Evolutionary conservation across 2,888 invertebrate species (phyloP), one percentile per base, ranked within the genome.

Genomic region (Crepidodera aurea): DNA sequence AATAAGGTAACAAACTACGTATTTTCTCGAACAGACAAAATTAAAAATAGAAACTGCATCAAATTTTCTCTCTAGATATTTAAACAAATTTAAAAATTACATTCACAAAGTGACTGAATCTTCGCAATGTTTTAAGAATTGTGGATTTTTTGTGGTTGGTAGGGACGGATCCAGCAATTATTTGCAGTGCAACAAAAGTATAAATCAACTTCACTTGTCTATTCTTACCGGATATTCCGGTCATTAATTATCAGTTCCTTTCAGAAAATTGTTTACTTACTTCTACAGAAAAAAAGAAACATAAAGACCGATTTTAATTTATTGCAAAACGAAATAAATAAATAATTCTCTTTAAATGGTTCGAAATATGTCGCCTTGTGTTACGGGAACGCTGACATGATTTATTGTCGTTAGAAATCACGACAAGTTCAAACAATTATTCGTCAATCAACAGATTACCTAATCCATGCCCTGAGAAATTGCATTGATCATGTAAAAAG

Each of bases 331-430:
- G 12, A 39, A 48, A 27, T 57, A 57, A 50, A 57, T 57, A 56
- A 55, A 62, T 68, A 68, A 68, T 67, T 68, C 68, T 69, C 67
- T 67, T 68, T 71, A 69, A 68, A 48, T 57, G 60, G 51, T 51
- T 29, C 39, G 64, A 67, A 71, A 65, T 61, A 69, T 67, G 66
- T 56, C 27, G 46, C 22, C 39, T 40, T 63, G 59, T 64, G 67
- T 71, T 69, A 66, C 67, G 60, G 67, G 69, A 71, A 69, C 67
- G 69, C 69, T 66, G 69, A 69, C 65, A 55, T 68, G 69, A 71
- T 71, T 69, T 68, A 69, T 68, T 60, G 66, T 58, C 51, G 50
- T 53, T 51, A 58, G 60, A 63, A 70, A 65, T 64, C 65, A 64
- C 60, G 69, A 67, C 66, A 66, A 62, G 51, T 68, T 64, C 34